Conservation (phyloP, 2,113 vertebrate species). For the Abramis brama region DNA sequence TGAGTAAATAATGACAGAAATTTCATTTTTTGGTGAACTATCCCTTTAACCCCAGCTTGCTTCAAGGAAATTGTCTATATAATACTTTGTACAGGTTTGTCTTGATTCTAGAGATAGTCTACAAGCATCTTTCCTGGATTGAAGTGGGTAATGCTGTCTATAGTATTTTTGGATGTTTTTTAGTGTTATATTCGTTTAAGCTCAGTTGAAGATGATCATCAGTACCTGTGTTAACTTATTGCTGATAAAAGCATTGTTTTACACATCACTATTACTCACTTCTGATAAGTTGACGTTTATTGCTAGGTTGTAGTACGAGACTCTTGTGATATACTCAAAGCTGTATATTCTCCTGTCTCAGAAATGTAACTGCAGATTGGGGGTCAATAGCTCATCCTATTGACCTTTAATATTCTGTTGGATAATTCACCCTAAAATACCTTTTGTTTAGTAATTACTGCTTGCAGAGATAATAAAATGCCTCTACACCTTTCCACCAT, state of each 20-base stretch:
- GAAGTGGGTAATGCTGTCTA: neutral
- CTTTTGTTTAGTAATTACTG: conserved; percentile 27
- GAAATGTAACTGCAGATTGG: neutral
- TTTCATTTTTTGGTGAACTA: neutral
- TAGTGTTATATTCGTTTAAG: neutral
- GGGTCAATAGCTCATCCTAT: neutral
- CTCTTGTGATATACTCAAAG: neutral
- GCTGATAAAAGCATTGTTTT: neutral
- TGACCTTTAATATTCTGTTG: neutral
- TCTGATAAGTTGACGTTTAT: neutral
- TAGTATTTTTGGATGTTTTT: neutral
- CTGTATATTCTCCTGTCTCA: conserved; percentile 17
- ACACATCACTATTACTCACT: neutral
- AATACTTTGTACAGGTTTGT: neutral
- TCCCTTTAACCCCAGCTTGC: neutral
- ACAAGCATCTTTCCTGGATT: no score
- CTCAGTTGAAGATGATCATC: neutral
- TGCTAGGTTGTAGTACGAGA: neutral
- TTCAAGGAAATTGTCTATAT: neutral
- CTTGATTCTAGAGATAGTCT: neutral
- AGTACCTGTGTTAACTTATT: neutral
- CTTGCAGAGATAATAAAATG: conserved; percentile 17
- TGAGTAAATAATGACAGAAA: neutral
- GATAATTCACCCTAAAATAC: conserved; percentile 11
- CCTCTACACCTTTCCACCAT: neutral